phyloP scores from a whole-genome alignment of 2,113 vertebrate species.

The Grammatotria lemairii region DNA sequence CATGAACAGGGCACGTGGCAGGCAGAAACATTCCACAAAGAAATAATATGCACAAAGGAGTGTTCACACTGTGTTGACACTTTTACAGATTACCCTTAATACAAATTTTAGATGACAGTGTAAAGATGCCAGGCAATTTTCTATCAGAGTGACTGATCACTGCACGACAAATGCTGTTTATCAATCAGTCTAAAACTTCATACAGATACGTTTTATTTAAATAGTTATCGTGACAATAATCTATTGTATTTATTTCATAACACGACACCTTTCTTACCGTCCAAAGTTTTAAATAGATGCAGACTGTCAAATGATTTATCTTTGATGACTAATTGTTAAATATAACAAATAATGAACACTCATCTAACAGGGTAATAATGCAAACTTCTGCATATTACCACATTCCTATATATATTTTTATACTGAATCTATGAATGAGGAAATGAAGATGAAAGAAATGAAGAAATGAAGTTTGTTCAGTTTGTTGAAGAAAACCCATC shows the following conservation, averaged over 20 bases:
- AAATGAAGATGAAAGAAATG: neutral
- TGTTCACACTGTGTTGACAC: neutral
- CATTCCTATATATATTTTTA: neutral
- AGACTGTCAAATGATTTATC: neutral
- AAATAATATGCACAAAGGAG: neutral
- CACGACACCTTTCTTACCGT: neutral
- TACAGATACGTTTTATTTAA: neutral
- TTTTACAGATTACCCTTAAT: neutral
- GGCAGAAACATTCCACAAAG: neutral
- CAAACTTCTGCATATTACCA: neutral
- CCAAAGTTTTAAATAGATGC: neutral
- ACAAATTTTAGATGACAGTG: neutral
- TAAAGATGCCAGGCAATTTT: neutral
- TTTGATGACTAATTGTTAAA: neutral
- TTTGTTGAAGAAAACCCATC: neutral
- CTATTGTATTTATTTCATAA: neutral
- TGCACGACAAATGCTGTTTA: neutral
- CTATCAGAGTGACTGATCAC: neutral
- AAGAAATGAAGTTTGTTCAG: neutral
- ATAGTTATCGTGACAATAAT: neutral
- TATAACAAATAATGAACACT: neutral
- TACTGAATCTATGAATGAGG: neutral
- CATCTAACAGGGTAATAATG: neutral
- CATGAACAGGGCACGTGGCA: neutral
- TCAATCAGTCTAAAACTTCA: neutral